Base-by-base conservation (phyloP, 1,140 invertebrate genomes). In the Branchinecta lindahli region DNA sequence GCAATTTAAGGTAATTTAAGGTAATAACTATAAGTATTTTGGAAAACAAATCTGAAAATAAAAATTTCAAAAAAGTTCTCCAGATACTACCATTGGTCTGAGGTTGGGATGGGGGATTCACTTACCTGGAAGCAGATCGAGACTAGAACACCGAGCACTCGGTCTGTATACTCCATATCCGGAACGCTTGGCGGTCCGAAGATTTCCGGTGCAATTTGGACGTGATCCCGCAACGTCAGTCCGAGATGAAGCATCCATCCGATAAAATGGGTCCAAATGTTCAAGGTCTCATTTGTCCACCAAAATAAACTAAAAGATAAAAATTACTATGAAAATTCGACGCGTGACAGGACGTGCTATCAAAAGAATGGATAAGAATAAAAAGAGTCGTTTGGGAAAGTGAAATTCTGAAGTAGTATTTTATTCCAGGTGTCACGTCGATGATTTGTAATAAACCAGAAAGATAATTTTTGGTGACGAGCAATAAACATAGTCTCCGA, bases 211-310 rank as follows among this genome's bases (percentile, higher is more conserved):
- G 52, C 52, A 61, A 61, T 61, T 20, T 61, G 52, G 18, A 61
- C 52, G 6, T 61, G 52, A 61, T 61, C 52, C 74, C 93, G 89
- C 52, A 94, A 82, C 8, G 92, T 90, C 68, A 96, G 80, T 20
- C 86, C 86, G 20, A 91, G 80, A 74, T 97, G 92, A 9, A 96
- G 79, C 76, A 93, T 85, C 82, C 93, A 96, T 8, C 94, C 94
- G 72, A 93, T 86, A 73, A 97, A 82, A 79, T 98, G 94, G 69
- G 90, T 93, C 94, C 94, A 98, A 76, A 97, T 96, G 75, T 97
- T 98, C 73, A 98, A 85, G 6, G 93, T 96, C 79, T 98, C 94
- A 77, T 98, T 98, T 18, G 90, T 95, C 92, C 93, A 94, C 86
- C 92, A 91, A 80, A 96, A 94, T 76, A 94, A 84, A 77, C 93